Conservation (phyloP, 1,140 invertebrate genomes). For the Achroia grisella region DNA sequence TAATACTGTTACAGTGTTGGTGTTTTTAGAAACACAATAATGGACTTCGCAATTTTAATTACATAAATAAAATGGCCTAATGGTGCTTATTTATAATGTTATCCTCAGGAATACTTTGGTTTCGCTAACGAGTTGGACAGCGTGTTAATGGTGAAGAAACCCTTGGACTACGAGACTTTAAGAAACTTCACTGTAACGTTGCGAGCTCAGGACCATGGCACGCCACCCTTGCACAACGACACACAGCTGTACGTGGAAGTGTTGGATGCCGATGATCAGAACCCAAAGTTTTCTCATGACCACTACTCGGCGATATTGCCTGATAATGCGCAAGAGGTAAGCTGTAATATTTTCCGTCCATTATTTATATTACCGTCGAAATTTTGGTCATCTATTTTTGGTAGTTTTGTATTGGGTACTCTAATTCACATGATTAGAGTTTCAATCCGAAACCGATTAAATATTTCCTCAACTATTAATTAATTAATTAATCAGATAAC, state of each 20-base stretch:
- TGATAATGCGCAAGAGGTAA: constrained; percentile 75
- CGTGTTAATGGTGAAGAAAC: constrained; percentile 84
- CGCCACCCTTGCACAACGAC: constrained; percentile 83
- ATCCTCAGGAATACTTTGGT: constrained; percentile 81
- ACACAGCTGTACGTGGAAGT: constrained; percentile 86
- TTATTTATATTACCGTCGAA: too few species aligned
- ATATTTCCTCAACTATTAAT: too few species aligned
- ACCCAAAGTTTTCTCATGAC: constrained; percentile 86
- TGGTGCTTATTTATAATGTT: constrained; percentile 31
- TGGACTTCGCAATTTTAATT: too few species aligned
- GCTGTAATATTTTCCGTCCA: too few species aligned
- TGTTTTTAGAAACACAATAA: too few species aligned
- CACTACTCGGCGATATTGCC: constrained; percentile 84
- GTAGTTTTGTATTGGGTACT: too few species aligned
- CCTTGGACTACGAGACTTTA: constrained; percentile 89
- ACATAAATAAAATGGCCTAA: too few species aligned
- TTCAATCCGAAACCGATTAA: too few species aligned
- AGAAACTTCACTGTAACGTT: constrained; percentile 87
- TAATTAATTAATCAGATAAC: too few species aligned
- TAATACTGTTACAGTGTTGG: too few species aligned
- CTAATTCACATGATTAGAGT: too few species aligned
- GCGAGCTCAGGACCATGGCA: constrained; percentile 89
- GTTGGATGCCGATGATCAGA: constrained; percentile 94
- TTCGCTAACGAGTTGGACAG: constrained; percentile 92
- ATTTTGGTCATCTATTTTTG: too few species aligned